These are phyloP conservation scores for Tenebrosternarchus preto DNA, from an alignment of 2,113 vertebrate genomes.

Conservation along the genomic window DNA sequence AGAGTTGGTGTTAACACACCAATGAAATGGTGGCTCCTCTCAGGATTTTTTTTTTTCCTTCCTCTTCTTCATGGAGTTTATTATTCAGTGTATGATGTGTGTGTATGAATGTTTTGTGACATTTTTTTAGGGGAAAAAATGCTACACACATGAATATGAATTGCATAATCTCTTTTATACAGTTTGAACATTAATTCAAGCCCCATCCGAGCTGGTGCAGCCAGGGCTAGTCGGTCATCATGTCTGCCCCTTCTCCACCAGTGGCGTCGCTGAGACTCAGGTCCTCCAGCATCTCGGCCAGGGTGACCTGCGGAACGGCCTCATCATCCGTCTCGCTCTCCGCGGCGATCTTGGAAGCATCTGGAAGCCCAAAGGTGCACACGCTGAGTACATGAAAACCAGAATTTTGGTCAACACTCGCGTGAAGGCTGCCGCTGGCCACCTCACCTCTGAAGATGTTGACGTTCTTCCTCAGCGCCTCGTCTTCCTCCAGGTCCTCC, in stretches of 20 bases:
- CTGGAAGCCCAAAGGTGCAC: constrained; percentile 59
- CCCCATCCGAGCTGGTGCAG: neutral
- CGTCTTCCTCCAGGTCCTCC: constrained; percentile 97
- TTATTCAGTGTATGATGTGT: too few relatives aligned
- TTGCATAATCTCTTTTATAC: too few relatives aligned
- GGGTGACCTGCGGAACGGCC: constrained; percentile 85
- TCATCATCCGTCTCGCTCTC: constrained; percentile 96
- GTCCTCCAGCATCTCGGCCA: constrained; percentile 95
- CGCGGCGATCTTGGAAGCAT: constrained; percentile 81
- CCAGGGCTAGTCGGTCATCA: constrained; percentile 78
- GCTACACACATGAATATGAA: too few relatives aligned
- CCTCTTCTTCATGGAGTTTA: too few relatives aligned
- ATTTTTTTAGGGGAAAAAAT: too few relatives aligned
- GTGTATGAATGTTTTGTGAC: too few relatives aligned
- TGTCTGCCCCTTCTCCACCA: constrained; percentile 87
- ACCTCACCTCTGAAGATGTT: constrained; percentile 92
- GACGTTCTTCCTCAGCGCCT: constrained; percentile 91
- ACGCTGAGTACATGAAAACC: constrained; percentile 17
- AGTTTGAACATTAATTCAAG: too few relatives aligned
- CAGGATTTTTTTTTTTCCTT: too few relatives aligned
- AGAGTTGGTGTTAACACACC: too few relatives aligned
- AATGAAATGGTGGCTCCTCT: too few relatives aligned
- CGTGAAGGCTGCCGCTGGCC: neutral
- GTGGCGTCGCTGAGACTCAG: constrained; percentile 89
- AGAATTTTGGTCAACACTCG: neutral